phyloP scores from a whole-genome alignment of 1,140 invertebrate genomes.

The Nixonia krombeini region DNA sequence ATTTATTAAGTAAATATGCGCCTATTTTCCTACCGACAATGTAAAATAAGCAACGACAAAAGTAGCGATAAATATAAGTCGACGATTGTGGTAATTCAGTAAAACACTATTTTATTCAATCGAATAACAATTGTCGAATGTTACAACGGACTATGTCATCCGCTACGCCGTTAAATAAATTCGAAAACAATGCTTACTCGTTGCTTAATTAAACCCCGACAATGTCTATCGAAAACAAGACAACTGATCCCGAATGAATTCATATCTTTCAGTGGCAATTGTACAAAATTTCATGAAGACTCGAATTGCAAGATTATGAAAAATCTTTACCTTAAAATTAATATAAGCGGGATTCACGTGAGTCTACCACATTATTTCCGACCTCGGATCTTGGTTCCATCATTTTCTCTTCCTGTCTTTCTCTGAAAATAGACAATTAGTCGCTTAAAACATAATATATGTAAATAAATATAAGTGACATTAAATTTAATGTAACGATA shows the following conservation, averaged over 20 bases:
- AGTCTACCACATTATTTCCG: constrained; percentile 37
- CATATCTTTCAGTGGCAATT: constrained; percentile 19
- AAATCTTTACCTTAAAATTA: constrained; percentile 70
- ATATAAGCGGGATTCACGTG: constrained; percentile 57
- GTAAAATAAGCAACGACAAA: too few species aligned
- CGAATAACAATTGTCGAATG: constrained; percentile 32
- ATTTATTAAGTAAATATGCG: too few species aligned
- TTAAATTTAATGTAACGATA: constrained; percentile 14
- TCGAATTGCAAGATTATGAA: constrained; percentile 63
- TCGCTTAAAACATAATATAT: not conserved
- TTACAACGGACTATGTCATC: constrained; percentile 18
- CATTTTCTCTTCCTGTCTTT: constrained; percentile 12
- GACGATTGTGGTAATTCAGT: not conserved
- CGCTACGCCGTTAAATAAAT: constrained; percentile 4
- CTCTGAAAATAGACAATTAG: constrained; percentile 68
- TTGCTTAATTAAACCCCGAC: constrained; percentile 4
- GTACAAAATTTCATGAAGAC: constrained; percentile 52
- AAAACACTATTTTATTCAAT: constrained; percentile 6
- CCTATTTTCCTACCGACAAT: too few species aligned
- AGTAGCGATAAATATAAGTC: not conserved
- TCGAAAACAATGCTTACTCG: constrained; percentile 6
- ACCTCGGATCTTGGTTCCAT: constrained; percentile 10
- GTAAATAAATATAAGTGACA: too few species aligned
- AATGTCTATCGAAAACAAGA: constrained; percentile 1
- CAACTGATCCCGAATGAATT: constrained; percentile 13